Base-by-base conservation (phyloP, 2,113 vertebrate species). In the Himantopus leucocephalus region DNA sequence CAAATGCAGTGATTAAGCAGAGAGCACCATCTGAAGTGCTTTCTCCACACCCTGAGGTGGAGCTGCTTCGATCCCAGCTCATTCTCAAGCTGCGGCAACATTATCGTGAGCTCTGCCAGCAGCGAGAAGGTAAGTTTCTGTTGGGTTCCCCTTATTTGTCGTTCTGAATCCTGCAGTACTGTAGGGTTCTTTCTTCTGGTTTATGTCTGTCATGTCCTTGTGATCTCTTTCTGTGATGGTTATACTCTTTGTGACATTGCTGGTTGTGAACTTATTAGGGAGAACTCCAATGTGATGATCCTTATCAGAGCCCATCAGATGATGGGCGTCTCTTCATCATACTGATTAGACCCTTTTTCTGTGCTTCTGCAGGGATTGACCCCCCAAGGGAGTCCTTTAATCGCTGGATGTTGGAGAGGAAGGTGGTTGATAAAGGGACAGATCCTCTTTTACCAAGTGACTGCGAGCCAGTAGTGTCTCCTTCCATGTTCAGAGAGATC, bases 401-500 rank as follows among this genome's bases (percentile, higher is more conserved):
- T 88, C 99, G 99, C 26, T 99, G 99, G 99, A 97, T 99, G 92
- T 91, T 99, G 94, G 99, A 99, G 96, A 98, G 99, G 78, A 99
- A 99, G 93, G 99, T 99, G 15, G 96, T 99, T 5, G 99, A 99
- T 97, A 99, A 99, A 98, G 99, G 99, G 64, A 98, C 97, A 10
- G 99, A 99, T 95, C 99, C 99, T 19, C 96, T 99, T 67, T 90
- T 99, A 81, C 99, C 99, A 0, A 99, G 99, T 91, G 99, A 99
- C 95, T 99, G 99, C 11, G 99, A 99, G 43, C 99, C 99, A 1
- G 93, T 99, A 24, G 98, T 99, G 58, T 99, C 99, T 14, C 98
- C 99, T 17, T 99, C 99, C 96, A 99, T 99, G 99, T 99, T 99
- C 97, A 98, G 99, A 89, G 99, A 99, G 98, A 99, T 99, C 96